A percentile compares a stretch with the other conserved stretches of the same genome.
These are phyloP conservation scores for Dryobates pubescens DNA, from an alignment of 2,797 vertebrate species.

Conservation along the genomic window DNA sequence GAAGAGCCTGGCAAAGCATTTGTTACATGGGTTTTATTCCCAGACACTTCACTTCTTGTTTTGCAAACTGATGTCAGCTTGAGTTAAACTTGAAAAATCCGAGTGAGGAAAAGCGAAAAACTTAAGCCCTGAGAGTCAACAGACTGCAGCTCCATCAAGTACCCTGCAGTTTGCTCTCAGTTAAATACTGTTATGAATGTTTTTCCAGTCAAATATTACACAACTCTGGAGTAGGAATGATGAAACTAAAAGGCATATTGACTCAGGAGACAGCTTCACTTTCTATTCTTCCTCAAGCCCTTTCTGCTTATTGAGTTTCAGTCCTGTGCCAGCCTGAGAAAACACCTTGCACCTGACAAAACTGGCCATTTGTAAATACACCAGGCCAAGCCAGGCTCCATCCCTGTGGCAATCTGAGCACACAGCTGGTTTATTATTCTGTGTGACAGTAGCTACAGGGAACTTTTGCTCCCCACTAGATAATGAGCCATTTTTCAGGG, in stretches of 20 bases:
- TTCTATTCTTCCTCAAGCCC: background rate
- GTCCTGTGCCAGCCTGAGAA: background rate
- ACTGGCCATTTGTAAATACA: background rate
- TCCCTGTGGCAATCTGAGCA: background rate
- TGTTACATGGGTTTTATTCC: background rate
- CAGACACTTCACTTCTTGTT: slow-evolving; percentile 4
- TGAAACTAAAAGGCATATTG: slow-evolving; percentile 7
- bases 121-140: background rate
- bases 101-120: background rate
- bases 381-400: background rate
- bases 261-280: background rate
- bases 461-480: background rate
- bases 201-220: slow-evolving; percentile 51
- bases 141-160: background rate
- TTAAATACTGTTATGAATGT: slow-evolving; percentile 57
- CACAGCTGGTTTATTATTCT: background rate
- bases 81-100: slow-evolving; percentile 1
- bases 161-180: background rate
- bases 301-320: slow-evolving; percentile 1
- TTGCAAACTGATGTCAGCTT: background rate
- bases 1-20: background rate
- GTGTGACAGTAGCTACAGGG: background rate
- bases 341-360: background rate
- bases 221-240: slow-evolving; percentile 15
- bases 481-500: background rate